phyloP scores from a whole-genome alignment of 1,140 invertebrate species.

The Cylas formicarius region DNA sequence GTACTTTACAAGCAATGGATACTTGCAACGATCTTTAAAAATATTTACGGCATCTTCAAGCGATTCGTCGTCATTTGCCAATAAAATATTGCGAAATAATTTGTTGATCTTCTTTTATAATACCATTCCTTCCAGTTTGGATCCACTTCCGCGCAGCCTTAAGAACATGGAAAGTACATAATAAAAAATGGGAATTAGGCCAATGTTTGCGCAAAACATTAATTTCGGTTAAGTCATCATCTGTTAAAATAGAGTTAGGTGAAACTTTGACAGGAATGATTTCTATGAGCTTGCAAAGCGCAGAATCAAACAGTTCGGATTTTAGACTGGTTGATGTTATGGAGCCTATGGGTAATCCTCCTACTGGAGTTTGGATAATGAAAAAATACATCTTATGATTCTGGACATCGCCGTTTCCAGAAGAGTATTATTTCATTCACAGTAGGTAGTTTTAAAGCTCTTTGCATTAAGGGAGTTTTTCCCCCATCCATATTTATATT shows the following conservation, averaged over 20 bases:
- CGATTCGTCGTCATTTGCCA: slow-evolving; percentile 5
- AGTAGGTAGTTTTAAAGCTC: slow-evolving; percentile 9
- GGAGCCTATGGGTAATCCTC: background rate
- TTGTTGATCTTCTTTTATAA: slow-evolving; percentile 2
- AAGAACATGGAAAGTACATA: slow-evolving; percentile 14
- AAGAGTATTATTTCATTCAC: too few relatives aligned
- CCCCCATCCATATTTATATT: too few relatives aligned
- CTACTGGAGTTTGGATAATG: background rate
- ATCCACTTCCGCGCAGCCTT: slow-evolving; percentile 7
- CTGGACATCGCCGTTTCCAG: background rate
- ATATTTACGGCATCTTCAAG: too few relatives aligned
- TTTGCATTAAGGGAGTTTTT: slow-evolving; percentile 8
- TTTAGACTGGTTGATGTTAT: background rate
- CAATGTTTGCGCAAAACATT: slow-evolving; percentile 17
- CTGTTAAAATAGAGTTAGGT: slow-evolving; percentile 5
- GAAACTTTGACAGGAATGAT: background rate
- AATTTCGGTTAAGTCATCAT: slow-evolving; percentile 7
- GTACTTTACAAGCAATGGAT: background rate
- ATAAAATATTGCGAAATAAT: slow-evolving; percentile 11
- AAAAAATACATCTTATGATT: background rate
- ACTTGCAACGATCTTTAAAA: too few relatives aligned
- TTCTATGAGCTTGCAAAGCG: background rate
- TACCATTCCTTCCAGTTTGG: slow-evolving; percentile 1
- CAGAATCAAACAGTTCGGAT: background rate
- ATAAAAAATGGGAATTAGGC: slow-evolving; percentile 10